Conservation (phyloP, 2,888 invertebrate species). For the Scrobipalpa costella region DNA sequence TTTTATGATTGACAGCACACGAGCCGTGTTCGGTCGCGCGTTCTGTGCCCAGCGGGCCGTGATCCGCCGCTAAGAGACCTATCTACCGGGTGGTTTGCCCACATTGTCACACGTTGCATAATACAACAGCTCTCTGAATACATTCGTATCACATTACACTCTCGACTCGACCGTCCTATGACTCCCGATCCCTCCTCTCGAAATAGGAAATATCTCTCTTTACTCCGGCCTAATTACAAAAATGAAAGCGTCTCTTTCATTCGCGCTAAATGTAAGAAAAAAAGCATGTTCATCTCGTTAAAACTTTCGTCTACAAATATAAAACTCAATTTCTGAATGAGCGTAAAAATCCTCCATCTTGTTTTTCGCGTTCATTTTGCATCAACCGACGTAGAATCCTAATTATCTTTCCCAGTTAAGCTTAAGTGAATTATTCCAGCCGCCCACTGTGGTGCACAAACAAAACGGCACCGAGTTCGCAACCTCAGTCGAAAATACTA, state of each 20-base stretch:
- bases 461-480: conserved; percentile 76
- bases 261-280: conserved; percentile 62
- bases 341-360: conserved; percentile 75
- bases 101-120: conserved; percentile 66
- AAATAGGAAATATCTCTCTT: conserved; percentile 37
- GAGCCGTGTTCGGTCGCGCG: conserved; percentile 75
- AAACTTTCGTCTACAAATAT: conserved; percentile 76
- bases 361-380: conserved; percentile 80
- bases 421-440: conserved; percentile 80
- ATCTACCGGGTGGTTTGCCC: conserved; percentile 58
- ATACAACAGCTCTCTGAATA: conserved; percentile 57
- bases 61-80: conserved; percentile 70
- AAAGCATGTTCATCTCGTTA: conserved; percentile 72
- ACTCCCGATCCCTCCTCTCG: conserved; percentile 37
- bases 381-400: conserved; percentile 79
- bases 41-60: conserved; percentile 70
- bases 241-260: conserved; percentile 58
- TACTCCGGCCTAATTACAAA: conserved; percentile 54
- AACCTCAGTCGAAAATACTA: conserved; percentile 80
- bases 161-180: conserved; percentile 28
- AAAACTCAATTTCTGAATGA: conserved; percentile 80
- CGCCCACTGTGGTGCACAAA: conserved; percentile 78
- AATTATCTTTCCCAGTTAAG: conserved; percentile 81
- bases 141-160: conserved; percentile 48
- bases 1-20: conserved; percentile 81